phyloP scores from a whole-genome alignment of 2,113 vertebrate species.

The Thryonomys swinderianus region DNA sequence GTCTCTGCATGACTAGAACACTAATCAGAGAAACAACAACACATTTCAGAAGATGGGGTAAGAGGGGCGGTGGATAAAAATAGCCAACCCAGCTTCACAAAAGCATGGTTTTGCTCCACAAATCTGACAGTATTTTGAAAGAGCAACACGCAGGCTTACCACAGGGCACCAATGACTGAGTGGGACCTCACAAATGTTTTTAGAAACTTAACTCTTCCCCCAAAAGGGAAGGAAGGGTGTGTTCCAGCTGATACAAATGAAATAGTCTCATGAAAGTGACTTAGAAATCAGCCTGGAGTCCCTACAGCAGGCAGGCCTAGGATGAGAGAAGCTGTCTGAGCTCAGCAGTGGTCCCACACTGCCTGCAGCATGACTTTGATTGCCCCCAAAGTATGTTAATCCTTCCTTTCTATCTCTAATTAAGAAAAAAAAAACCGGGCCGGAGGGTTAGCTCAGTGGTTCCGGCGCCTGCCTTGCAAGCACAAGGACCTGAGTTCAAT shows the following conservation, averaged over 20 bases:
- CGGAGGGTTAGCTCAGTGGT: too few relatives aligned
- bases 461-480: too few relatives aligned
- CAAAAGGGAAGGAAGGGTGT: not conserved
- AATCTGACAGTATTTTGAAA: slow-evolving; percentile 62
- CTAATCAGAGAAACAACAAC: slow-evolving; percentile 60
- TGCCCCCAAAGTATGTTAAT: too few relatives aligned
- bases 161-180: slow-evolving; percentile 44
- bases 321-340: not conserved
- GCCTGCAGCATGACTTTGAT: not conserved
- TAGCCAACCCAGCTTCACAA: slow-evolving; percentile 63
- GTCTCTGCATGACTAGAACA: slow-evolving; percentile 61
- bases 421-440: too few relatives aligned
- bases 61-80: slow-evolving; percentile 65
- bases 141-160: slow-evolving; percentile 38
- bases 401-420: too few relatives aligned
- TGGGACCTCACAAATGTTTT: slow-evolving; percentile 47
- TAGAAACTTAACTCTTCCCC: slow-evolving; percentile 52
- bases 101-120: slow-evolving; percentile 47
- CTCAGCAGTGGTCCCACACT: not conserved
- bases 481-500: too few relatives aligned
- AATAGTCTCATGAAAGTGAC: not conserved
- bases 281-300: not conserved
- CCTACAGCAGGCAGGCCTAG: not conserved
- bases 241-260: not conserved
- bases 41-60: not conserved